Conservation (phyloP, 2,797 vertebrate genomes). For the Pseudotriccus pelzelni region DNA sequence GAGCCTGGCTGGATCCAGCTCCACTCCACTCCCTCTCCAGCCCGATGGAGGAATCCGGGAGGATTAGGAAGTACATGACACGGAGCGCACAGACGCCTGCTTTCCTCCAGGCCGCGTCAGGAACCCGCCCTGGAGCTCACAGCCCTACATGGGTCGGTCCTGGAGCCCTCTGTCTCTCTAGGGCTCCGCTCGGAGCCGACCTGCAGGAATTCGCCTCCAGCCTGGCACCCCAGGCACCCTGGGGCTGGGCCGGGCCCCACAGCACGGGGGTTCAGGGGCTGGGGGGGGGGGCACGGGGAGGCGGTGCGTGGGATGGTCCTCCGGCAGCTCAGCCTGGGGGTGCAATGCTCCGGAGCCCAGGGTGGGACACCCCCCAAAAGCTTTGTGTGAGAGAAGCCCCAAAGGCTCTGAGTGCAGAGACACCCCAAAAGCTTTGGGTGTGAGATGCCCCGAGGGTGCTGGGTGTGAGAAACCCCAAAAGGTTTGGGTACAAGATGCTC, state of each 20-base stretch:
- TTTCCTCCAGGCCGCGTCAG: slow-evolving; percentile 54
- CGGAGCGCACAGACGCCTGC: slow-evolving; percentile 56
- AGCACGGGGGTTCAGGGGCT: not conserved
- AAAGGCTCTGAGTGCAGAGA: not conserved
- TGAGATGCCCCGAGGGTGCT: not conserved
- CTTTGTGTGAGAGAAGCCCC: not conserved
- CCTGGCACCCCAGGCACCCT: not conserved
- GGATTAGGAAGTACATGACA: slow-evolving; percentile 69
- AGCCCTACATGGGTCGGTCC: slow-evolving; percentile 68
- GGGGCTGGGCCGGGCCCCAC: not conserved
- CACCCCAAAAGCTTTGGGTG: not conserved
- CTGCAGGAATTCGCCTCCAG: slow-evolving; percentile 31
- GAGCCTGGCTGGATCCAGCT: slow-evolving; percentile 15
- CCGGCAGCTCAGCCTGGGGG: too few relatives aligned
- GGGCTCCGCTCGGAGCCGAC: not conserved
- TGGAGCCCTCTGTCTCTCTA: not conserved
- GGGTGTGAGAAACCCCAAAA: too few relatives aligned
- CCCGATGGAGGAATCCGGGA: slow-evolving; percentile 60
- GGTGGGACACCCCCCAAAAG: not conserved
- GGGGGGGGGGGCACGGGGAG: rapidly evolving
- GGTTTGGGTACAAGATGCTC: rapidly evolving
- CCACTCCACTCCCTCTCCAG: slow-evolving; percentile 42
- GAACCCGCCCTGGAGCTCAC: slow-evolving; percentile 65
- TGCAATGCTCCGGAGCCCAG: too few relatives aligned
- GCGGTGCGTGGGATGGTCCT: rapidly evolving